These are phyloP conservation scores for Prosapia bicincta DNA, from an alignment of 2,888 invertebrate genomes.

Conservation along the genomic window DNA sequence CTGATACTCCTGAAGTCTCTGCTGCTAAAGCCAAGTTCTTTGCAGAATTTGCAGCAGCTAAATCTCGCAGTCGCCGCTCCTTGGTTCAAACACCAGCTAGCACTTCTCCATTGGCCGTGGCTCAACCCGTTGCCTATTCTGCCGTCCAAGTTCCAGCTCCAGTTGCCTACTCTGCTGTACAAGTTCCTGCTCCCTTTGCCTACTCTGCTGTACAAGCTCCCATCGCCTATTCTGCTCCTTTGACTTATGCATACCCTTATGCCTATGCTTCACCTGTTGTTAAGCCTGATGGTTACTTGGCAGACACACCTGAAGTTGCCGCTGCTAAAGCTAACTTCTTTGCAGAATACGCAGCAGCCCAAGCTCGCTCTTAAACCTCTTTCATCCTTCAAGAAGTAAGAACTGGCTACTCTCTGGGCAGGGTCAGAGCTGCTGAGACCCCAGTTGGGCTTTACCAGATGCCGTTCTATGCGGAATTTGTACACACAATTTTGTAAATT, in stretches of 20 bases:
- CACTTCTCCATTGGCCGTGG: constrained; percentile 28
- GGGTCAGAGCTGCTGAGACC: constrained; percentile 27
- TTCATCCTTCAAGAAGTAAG: not conserved
- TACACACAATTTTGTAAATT: not conserved
- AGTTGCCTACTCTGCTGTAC: constrained; percentile 15
- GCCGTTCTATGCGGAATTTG: not conserved
- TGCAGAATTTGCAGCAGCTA: constrained; percentile 22
- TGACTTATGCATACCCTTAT: not conserved
- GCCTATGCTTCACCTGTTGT: not conserved
- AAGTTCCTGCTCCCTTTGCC: constrained; percentile 22
- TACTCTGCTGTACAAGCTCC: constrained; percentile 6
- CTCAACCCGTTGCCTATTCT: constrained; percentile 11
- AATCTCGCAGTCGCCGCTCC: constrained; percentile 18
- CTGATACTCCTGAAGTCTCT: constrained; percentile 31
- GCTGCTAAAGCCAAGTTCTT: constrained; percentile 32
- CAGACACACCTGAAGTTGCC: not conserved
- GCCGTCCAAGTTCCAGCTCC: constrained; percentile 26
- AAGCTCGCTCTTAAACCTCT: constrained; percentile 17
- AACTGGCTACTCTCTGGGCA: not conserved
- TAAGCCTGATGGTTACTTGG: constrained; percentile 11
- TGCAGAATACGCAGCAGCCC: constrained; percentile 22
- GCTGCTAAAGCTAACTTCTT: constrained; percentile 5
- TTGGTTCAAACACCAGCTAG: constrained; percentile 29
- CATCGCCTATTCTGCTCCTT: not conserved
- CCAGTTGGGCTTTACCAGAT: constrained; percentile 27